phyloP scores from a whole-genome alignment of 2,113 vertebrate species.

The Varanus salvator region DNA sequence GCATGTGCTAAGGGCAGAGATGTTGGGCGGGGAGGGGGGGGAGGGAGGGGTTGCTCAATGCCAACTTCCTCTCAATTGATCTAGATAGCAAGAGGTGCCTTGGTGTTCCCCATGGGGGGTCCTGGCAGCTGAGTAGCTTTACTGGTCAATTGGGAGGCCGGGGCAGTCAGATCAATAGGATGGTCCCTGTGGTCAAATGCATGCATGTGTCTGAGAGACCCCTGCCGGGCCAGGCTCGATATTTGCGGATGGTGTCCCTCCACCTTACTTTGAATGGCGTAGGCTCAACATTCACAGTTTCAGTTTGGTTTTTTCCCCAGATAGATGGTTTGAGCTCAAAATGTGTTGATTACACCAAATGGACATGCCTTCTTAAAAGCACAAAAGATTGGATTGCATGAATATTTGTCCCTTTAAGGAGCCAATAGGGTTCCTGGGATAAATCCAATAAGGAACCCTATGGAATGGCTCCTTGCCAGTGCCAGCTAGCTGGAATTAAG shows the following conservation, averaged over 20 bases:
- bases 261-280: background rate
- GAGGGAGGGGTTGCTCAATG: background rate
- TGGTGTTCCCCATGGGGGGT: background rate
- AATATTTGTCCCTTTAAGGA: background rate
- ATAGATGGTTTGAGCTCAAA: background rate
- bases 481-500: no score
- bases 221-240: background rate
- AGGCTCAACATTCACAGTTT: background rate
- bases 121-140: background rate
- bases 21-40: background rate
- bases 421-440: background rate
- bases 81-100: background rate
- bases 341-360: background rate
- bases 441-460: no score
- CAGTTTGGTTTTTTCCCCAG: background rate
- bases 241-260: background rate
- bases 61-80: conserved; percentile 1
- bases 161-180: background rate
- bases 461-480: no score
- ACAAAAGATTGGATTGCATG: background rate
- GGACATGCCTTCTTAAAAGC: background rate
- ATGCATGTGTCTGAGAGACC: background rate
- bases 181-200: background rate
- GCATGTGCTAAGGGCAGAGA: background rate
- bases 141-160: background rate